Percentiles rank a stretch among this genome's conserved stretches.
Conservation (phyloP, 2,888 invertebrate species). For the Agelastica alni region DNA sequence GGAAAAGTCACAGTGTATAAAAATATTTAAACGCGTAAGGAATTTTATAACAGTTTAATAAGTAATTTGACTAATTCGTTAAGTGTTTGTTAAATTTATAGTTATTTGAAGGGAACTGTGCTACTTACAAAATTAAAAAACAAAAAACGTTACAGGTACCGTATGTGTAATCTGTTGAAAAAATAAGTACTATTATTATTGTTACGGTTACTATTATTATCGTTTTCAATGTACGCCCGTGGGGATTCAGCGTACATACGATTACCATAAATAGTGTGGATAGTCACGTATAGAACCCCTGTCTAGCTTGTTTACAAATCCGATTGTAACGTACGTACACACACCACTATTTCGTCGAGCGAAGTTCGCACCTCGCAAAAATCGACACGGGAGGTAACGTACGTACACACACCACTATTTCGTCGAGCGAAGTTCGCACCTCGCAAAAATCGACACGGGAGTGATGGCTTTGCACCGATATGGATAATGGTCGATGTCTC, state of each 20-base stretch:
- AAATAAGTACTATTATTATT: not conserved
- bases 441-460: slow-evolving; percentile 28
- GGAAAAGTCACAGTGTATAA: too few relatives aligned
- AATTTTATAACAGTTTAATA: too few relatives aligned
- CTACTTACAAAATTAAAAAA: too few relatives aligned
- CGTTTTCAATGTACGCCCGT: slow-evolving; percentile 12
- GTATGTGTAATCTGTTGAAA: not conserved
- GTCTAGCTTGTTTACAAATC: slow-evolving; percentile 35
- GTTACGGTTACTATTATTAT: not conserved
- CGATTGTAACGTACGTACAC: slow-evolving; percentile 27
- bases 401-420: slow-evolving; percentile 18
- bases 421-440: slow-evolving; percentile 25
- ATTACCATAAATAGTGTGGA: slow-evolving; percentile 41
- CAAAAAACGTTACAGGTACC: too few relatives aligned
- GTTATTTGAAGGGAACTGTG: too few relatives aligned
- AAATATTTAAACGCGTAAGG: too few relatives aligned
- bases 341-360: slow-evolving; percentile 11
- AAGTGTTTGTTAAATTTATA: too few relatives aligned
- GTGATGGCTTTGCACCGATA: slow-evolving; percentile 31
- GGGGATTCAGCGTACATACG: slow-evolving; percentile 19
- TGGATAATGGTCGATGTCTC: slow-evolving; percentile 31
- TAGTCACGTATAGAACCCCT: slow-evolving; percentile 38
- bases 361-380: slow-evolving; percentile 31
- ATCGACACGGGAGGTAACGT: slow-evolving; percentile 26
- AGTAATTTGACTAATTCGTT: too few relatives aligned